Conservation (phyloP, 2,888 invertebrate genomes). For the Camptogramma bilineatum region DNA sequence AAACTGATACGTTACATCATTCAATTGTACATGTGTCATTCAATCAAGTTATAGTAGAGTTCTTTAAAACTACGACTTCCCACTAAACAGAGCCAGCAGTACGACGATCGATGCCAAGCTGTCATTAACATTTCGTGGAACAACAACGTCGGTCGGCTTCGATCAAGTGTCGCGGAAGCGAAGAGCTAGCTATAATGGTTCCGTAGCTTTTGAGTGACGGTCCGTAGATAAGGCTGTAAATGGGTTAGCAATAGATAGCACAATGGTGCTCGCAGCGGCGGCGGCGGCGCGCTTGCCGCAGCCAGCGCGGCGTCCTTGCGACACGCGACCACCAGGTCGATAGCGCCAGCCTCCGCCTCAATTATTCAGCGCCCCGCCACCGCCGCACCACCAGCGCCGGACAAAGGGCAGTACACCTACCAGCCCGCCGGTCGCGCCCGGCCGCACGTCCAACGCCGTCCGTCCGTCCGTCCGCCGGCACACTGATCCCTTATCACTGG, state of each 20-base stretch:
- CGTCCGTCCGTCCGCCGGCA: slow-evolving; percentile 57
- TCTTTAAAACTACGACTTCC: slow-evolving; percentile 12
- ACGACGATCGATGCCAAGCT: slow-evolving; percentile 32
- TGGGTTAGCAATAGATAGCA: slow-evolving; percentile 40
- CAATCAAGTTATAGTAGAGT: slow-evolving; percentile 6
- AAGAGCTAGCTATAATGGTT: slow-evolving; percentile 22
- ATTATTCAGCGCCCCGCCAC: slow-evolving; percentile 73
- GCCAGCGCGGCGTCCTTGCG: slow-evolving; percentile 83
- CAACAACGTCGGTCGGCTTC: slow-evolving; percentile 31
- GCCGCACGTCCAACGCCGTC: slow-evolving; percentile 56
- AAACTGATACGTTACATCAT: neutral
- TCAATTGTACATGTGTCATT: neutral
- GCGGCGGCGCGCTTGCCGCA: slow-evolving; percentile 69
- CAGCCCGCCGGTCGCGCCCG: slow-evolving; percentile 69
- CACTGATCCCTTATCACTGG: slow-evolving; percentile 70
- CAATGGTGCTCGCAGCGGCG: slow-evolving; percentile 50
- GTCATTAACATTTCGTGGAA: slow-evolving; percentile 43
- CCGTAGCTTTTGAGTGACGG: slow-evolving; percentile 32
- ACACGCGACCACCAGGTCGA: slow-evolving; percentile 79
- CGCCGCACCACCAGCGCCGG: slow-evolving; percentile 59
- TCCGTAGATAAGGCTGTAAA: slow-evolving; percentile 30
- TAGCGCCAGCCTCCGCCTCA: slow-evolving; percentile 81
- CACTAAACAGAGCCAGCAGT: slow-evolving; percentile 24
- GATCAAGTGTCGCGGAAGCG: slow-evolving; percentile 28
- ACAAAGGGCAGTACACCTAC: slow-evolving; percentile 77